A percentile compares a stretch with the other conserved stretches of the same genome.
phyloP scores from a whole-genome alignment of 2,888 invertebrate species.

The Timandra comae region DNA sequence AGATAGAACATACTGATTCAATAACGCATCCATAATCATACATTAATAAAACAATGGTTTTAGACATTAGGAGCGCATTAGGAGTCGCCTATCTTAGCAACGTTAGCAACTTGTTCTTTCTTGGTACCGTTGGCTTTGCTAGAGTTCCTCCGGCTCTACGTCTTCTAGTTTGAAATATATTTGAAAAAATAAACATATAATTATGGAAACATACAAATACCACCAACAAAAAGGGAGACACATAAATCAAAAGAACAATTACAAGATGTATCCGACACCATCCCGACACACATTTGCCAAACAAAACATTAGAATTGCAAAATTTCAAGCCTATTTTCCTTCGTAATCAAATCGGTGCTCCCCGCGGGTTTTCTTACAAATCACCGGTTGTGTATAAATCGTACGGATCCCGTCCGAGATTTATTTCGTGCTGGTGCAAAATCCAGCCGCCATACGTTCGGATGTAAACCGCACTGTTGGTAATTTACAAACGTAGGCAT shows the following conservation, averaged over 20 bases:
- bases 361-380: conserved; percentile 59
- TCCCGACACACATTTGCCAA: conserved; percentile 10
- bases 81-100: no score
- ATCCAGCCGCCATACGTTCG: conserved; percentile 29
- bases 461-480: conserved; percentile 52
- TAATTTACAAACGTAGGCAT: conserved; percentile 60
- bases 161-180: no score
- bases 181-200: no score
- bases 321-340: conserved; percentile 45
- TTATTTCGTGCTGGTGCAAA: conserved; percentile 45
- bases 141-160: no score
- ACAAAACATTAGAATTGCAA: conserved; percentile 36
- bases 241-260: conserved; percentile 13
- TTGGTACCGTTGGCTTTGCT: no score
- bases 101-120: no score
- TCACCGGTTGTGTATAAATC: conserved; percentile 66
- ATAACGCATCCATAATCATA: no score
- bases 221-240: not conserved
- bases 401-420: conserved; percentile 50
- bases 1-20: no score
- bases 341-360: conserved; percentile 49
- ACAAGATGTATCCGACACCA: conserved; percentile 5
- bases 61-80: no score
- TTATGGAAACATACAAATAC: no score
- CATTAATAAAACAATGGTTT: no score